These are phyloP conservation scores for Phrynocephalus guinanensis DNA, from an alignment of 2,797 vertebrate species.

Conservation along the genomic window DNA sequence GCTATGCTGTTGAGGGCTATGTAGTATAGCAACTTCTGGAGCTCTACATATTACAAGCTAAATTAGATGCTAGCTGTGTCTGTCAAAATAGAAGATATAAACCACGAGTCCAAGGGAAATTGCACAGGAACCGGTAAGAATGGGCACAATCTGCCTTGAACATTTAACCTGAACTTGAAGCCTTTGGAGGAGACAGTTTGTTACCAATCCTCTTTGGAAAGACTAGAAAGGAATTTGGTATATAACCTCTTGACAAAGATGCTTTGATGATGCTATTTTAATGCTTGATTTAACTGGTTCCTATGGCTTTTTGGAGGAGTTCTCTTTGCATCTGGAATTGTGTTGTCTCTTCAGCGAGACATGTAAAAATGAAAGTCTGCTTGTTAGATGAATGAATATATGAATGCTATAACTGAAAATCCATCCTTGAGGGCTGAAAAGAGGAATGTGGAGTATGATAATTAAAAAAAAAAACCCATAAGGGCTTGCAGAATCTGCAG, in stretches of 20 bases:
- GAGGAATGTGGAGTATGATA: neutral
- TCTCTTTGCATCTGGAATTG: neutral
- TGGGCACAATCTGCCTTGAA: neutral
- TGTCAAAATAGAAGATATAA: neutral
- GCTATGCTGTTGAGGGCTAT: too few relatives aligned
- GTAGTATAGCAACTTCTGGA: too few relatives aligned
- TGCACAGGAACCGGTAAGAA: neutral
- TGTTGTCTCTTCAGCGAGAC: neutral
- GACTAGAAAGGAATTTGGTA: neutral
- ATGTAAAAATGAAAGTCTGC: neutral
- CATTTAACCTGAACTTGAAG: neutral
- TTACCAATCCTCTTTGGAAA: too few relatives aligned
- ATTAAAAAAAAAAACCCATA: neutral
- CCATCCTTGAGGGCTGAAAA: neutral
- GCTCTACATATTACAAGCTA: neutral
- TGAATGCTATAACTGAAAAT: neutral
- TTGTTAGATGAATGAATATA: neutral
- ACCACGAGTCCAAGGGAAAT: neutral
- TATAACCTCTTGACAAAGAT: neutral
- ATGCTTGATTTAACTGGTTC: neutral
- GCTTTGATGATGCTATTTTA: neutral
- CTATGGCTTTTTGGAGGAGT: neutral
- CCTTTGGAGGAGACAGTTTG: neutral
- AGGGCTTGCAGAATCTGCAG: neutral
- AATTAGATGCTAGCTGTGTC: neutral